Evolutionary conservation across 2,113 vertebrate species (phyloP).

Genomic region (Ahaetulla prasina): DNA sequence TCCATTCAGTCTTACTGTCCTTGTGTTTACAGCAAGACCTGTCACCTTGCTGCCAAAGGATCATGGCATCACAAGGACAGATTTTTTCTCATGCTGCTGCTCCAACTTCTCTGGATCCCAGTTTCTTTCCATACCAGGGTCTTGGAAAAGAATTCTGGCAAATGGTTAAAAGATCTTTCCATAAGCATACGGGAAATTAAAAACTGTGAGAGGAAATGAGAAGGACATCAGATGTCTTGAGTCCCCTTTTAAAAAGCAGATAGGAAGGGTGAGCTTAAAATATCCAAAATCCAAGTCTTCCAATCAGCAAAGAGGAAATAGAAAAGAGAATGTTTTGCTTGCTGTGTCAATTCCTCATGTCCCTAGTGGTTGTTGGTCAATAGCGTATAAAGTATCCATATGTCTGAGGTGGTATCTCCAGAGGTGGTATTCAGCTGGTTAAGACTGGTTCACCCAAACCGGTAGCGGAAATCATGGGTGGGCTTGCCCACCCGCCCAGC

Average conservation of each 20-base stretch:
- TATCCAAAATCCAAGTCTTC: neutral
- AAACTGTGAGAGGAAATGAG: neutral
- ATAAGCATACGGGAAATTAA: too few species aligned
- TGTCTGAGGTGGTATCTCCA: neutral
- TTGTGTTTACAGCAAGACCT: neutral
- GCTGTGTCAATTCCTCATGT: neutral
- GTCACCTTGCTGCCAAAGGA: neutral
- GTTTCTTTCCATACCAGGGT: too few species aligned
- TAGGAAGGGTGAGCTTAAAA: neutral
- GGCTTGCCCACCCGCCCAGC: too few species aligned
- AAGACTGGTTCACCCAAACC: too few species aligned
- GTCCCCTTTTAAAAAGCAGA: neutral
- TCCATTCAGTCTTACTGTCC: neutral
- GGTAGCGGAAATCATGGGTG: too few species aligned
- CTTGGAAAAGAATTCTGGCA: too few species aligned
- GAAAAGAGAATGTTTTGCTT: neutral
- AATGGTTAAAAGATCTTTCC: too few species aligned
- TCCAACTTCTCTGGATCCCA: too few species aligned
- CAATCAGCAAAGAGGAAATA: neutral
- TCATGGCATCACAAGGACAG: neutral
- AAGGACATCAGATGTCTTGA: neutral
- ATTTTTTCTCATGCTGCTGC: too few species aligned
- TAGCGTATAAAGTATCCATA: neutral
- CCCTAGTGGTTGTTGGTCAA: neutral
- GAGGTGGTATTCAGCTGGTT: too few species aligned